phyloP scores from a whole-genome alignment of 2,888 invertebrate species.

The Luffia ferchaultella region DNA sequence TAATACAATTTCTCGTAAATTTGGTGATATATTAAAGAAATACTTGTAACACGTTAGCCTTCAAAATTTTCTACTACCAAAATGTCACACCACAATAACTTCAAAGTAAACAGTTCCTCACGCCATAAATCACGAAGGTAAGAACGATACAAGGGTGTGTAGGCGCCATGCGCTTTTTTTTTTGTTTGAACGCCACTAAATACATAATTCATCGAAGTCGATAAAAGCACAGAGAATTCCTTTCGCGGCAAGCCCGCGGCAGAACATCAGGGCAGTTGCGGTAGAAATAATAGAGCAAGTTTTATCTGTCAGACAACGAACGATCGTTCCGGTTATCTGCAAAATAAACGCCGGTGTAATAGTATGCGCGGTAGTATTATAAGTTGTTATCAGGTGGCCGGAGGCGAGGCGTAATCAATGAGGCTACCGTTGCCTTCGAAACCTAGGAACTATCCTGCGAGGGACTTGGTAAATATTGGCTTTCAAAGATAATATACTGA shows the following conservation, averaged over 20 bases:
- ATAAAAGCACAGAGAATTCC: conserved; percentile 25
- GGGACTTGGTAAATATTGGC: too few relatives aligned
- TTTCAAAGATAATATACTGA: too few relatives aligned
- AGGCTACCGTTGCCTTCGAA: background rate
- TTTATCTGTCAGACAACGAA: conserved; percentile 36
- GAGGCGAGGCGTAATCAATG: background rate
- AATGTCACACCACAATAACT: too few relatives aligned
- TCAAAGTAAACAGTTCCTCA: too few relatives aligned
- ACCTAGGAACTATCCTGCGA: too few relatives aligned
- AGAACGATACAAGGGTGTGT: too few relatives aligned
- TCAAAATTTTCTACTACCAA: too few relatives aligned
- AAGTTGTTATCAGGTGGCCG: background rate
- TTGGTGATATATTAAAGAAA: background rate
- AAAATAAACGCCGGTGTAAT: background rate
- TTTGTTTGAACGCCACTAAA: conserved; percentile 36
- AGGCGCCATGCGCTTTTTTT: too few relatives aligned
- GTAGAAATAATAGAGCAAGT: conserved; percentile 49
- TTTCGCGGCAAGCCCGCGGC: background rate
- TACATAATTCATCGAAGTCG: conserved; percentile 49
- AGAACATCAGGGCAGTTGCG: conserved; percentile 10
- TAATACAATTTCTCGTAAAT: too few relatives aligned
- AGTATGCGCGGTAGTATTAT: background rate
- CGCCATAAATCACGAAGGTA: too few relatives aligned
- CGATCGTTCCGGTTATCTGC: too few relatives aligned
- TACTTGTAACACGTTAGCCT: too few relatives aligned